These are phyloP conservation scores for Macrocentrus cingulum DNA, from an alignment of 1,140 invertebrate species.

Conservation along the genomic window DNA sequence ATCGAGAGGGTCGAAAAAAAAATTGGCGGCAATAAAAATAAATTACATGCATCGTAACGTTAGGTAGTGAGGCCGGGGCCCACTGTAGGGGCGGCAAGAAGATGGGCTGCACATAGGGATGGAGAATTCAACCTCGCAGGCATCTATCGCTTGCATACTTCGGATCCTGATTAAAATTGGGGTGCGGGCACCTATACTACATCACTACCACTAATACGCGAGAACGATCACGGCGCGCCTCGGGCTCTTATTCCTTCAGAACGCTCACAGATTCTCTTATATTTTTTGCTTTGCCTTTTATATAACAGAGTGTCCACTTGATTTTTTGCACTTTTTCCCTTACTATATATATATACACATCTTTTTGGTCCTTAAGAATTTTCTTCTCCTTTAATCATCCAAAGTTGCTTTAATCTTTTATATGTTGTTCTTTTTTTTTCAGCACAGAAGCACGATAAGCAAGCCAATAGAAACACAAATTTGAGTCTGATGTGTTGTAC, in stretches of 20 bases:
- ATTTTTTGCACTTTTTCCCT: slow-evolving; percentile 13
- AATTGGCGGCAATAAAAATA: slow-evolving; percentile 61
- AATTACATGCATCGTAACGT: slow-evolving; percentile 61
- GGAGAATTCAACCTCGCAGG: slow-evolving; percentile 35
- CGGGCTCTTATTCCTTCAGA: slow-evolving; percentile 41
- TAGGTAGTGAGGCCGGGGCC: slow-evolving; percentile 45
- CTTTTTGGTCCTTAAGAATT: background rate
- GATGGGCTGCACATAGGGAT: slow-evolving; percentile 9
- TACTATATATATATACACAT: too few species aligned
- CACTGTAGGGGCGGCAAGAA: slow-evolving; percentile 12
- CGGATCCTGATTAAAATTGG: slow-evolving; percentile 60
- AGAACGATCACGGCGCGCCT: slow-evolving; percentile 52
- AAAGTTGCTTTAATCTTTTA: too few species aligned
- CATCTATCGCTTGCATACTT: slow-evolving; percentile 57
- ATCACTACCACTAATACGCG: slow-evolving; percentile 31
- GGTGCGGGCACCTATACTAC: slow-evolving; percentile 41
- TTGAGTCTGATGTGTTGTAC: too few species aligned
- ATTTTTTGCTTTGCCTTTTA: slow-evolving; percentile 16
- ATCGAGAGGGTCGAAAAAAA: slow-evolving; percentile 36
- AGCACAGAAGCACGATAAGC: slow-evolving; percentile 7
- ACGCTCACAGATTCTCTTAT: slow-evolving; percentile 23
- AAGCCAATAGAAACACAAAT: too few species aligned
- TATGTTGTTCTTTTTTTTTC: slow-evolving; percentile 12
- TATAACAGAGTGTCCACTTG: slow-evolving; percentile 13
- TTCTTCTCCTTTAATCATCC: too few species aligned